Conservation (phyloP, 2,888 invertebrate genomes). For the Mantis religiosa region DNA sequence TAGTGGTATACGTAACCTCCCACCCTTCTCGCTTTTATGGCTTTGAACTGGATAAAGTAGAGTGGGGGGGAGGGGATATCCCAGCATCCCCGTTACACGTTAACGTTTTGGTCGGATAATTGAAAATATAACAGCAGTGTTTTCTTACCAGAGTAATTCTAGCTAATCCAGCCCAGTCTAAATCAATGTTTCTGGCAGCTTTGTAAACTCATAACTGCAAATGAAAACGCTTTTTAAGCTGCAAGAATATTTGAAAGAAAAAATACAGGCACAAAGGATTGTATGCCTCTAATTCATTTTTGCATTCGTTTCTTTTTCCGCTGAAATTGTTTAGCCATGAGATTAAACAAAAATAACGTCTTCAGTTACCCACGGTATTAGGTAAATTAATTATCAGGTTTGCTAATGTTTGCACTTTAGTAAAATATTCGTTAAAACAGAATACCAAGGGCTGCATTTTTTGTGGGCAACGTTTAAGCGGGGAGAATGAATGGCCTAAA, state of each 20-base stretch:
- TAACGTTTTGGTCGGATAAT: not conserved
- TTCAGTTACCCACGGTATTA: not conserved
- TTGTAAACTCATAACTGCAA: not conserved
- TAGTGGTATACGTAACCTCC: not conserved
- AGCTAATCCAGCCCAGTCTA: not conserved
- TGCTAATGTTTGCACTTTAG: too few relatives aligned
- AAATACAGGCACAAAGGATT: not conserved
- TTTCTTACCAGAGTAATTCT: not conserved
- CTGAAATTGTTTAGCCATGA: not conserved
- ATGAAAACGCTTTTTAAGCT: not conserved
- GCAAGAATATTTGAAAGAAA: not conserved
- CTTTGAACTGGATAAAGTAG: not conserved
- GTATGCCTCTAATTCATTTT: not conserved
- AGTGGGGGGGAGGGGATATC: not conserved
- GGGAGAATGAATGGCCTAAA: too few relatives aligned
- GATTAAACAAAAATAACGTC: not conserved
- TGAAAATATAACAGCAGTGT: not conserved
- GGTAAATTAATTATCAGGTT: too few relatives aligned
- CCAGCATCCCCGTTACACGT: not conserved
- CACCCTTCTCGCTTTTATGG: not conserved
- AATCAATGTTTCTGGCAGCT: not conserved
- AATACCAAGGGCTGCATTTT: too few relatives aligned
- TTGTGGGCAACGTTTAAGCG: too few relatives aligned
- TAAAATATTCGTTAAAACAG: too few relatives aligned
- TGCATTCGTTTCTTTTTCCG: not conserved